phyloP scores from a whole-genome alignment of 1,140 invertebrate genomes.

The Cryptotermes secundus region DNA sequence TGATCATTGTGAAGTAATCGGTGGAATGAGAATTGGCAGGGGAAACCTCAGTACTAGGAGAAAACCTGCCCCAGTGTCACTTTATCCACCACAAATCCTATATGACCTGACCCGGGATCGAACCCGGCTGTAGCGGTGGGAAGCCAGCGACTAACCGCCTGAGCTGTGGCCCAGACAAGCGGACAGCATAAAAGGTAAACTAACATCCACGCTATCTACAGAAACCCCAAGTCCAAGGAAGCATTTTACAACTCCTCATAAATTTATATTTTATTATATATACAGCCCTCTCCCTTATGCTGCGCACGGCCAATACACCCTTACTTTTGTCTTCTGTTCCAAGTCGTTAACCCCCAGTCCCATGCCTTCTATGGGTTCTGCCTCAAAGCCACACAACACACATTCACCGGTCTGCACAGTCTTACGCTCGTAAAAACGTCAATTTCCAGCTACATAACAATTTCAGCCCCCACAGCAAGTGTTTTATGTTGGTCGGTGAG shows the following conservation, averaged over 20 bases:
- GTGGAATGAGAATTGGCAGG: too few species aligned
- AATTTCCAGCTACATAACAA: not conserved
- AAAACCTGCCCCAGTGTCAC: too few species aligned
- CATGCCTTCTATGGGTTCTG: not conserved
- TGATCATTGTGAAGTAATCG: too few species aligned
- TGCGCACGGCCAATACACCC: not conserved
- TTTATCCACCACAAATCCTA: too few species aligned
- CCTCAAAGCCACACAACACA: not conserved
- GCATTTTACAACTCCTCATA: constrained; percentile 16
- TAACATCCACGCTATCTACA: not conserved
- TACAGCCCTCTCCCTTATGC: not conserved
- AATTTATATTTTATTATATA: constrained; percentile 8
- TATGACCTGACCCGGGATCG: too few species aligned
- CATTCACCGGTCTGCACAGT: not conserved
- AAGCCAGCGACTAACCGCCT: too few species aligned
- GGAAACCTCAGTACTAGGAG: too few species aligned
- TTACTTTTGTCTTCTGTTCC: not conserved
- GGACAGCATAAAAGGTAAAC: not conserved
- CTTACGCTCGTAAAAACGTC: not conserved
- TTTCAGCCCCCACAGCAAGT: not conserved
- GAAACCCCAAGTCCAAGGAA: not conserved
- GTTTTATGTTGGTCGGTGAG: not conserved
- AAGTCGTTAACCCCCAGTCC: not conserved
- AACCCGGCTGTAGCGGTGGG: too few species aligned
- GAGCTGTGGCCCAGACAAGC: not conserved